Evolutionary conservation across 2,888 invertebrate genomes (phyloP).

Genomic region (Tenthredo mesomela): DNA sequence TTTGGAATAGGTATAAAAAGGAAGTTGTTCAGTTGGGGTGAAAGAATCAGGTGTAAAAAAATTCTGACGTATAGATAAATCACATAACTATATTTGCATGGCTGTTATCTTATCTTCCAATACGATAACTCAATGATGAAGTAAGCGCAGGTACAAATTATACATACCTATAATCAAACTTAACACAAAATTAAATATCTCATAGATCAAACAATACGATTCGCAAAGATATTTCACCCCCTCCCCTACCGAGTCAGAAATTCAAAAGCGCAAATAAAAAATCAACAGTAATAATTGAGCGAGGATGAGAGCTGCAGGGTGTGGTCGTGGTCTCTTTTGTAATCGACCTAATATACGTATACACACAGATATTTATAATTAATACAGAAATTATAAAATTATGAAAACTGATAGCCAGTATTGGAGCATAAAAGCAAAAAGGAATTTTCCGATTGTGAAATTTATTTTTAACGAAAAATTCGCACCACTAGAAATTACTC

Average conservation of each 20-base stretch:
- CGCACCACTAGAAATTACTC: not conserved
- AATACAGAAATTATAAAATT: not conserved
- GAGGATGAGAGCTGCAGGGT: not conserved
- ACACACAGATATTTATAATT: not conserved
- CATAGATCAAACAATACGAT: not conserved
- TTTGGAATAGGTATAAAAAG: too few species aligned
- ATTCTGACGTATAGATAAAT: not conserved
- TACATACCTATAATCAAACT: conserved; percentile 31
- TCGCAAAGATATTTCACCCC: not conserved
- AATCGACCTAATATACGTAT: not conserved
- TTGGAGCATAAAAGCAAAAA: not conserved
- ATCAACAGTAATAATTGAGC: not conserved
- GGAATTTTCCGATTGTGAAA: not conserved
- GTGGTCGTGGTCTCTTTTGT: not conserved
- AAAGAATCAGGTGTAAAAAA: too few species aligned
- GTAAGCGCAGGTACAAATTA: not conserved
- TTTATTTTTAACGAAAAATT: not conserved
- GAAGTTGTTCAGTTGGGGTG: not conserved
- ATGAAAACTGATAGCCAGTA: conserved; percentile 19
- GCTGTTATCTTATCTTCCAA: conserved; percentile 17
- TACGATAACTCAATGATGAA: not conserved
- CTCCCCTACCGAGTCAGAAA: not conserved
- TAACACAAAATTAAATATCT: conserved; percentile 36
- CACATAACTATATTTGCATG: conserved; percentile 35
- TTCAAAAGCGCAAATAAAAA: not conserved